Conservation (phyloP, 2,888 invertebrate genomes). For the Dione juno region DNA sequence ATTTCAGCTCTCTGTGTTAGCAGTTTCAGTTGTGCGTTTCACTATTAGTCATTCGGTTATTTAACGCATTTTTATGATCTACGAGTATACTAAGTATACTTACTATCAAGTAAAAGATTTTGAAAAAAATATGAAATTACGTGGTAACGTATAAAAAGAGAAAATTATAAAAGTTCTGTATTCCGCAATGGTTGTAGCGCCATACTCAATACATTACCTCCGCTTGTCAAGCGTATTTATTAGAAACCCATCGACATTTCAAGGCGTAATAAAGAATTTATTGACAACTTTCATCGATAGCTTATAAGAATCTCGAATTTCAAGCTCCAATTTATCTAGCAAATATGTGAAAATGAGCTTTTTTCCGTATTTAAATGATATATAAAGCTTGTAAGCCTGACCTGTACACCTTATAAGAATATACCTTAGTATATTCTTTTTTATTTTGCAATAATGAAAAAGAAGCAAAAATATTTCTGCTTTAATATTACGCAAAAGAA, state of each 20-base stretch:
- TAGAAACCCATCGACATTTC: slow-evolving; percentile 13
- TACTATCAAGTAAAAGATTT: too few species aligned
- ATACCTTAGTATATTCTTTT: too few species aligned
- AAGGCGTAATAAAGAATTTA: slow-evolving; percentile 12
- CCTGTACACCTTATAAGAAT: too few species aligned
- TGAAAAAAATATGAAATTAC: too few species aligned
- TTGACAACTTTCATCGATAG: slow-evolving; percentile 3
- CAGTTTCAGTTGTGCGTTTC: background rate
- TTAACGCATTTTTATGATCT: too few species aligned
- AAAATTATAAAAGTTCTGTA: background rate
- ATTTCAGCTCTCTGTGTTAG: background rate
- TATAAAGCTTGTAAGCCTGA: too few species aligned
- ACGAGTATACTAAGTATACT: too few species aligned
- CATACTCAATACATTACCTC: background rate
- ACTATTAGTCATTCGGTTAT: background rate
- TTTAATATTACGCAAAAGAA: background rate
- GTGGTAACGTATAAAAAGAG: too few species aligned
- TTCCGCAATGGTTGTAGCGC: background rate
- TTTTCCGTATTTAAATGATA: background rate
- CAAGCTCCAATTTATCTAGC: background rate
- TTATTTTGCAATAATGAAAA: too few species aligned
- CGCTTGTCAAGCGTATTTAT: background rate
- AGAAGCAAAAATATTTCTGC: background rate
- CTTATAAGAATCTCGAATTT: slow-evolving; percentile 8
- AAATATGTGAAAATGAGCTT: background rate